Evolutionary conservation across 2,888 invertebrate species (phyloP).

Genomic region (Celastrina argiolus): DNA sequence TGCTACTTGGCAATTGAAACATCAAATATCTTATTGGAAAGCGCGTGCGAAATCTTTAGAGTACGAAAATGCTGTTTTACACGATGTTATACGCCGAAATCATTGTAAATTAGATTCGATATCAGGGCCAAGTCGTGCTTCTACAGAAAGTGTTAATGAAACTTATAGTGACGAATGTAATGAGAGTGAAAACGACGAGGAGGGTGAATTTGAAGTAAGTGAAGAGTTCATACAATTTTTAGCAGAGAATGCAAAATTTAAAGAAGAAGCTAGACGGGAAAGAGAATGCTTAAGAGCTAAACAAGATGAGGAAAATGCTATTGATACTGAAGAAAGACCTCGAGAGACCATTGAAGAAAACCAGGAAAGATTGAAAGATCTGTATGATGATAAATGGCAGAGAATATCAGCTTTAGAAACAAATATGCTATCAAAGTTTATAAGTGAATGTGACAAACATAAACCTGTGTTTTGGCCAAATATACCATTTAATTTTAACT

Average conservation of each 20-base stretch:
- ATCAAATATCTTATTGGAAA: conserved; percentile 80
- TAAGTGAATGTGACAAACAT: conserved; percentile 77
- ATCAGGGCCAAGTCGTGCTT: conserved; percentile 25
- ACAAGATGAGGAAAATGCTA: conserved; percentile 38
- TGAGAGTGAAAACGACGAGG: conserved; percentile 41
- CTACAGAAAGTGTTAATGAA: conserved; percentile 36
- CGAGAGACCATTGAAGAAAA: conserved; percentile 42
- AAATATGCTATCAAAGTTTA: conserved; percentile 81
- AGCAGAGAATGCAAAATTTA: conserved; percentile 77
- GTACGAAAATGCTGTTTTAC: conserved; percentile 76
- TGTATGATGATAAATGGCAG: conserved; percentile 82
- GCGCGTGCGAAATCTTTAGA: conserved; percentile 76
- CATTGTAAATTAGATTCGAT: conserved; percentile 29
- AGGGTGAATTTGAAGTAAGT: conserved; percentile 72
- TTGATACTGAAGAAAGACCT: conserved; percentile 40
- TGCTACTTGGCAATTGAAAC: conserved; percentile 72
- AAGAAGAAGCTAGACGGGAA: conserved; percentile 54
- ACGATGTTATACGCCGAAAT: conserved; percentile 65
- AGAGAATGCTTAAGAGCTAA: conserved; percentile 45
- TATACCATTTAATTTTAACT: conserved; percentile 78
- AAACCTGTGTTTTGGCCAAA: conserved; percentile 85
- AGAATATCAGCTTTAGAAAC: conserved; percentile 86
- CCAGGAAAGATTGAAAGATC: conserved; percentile 59
- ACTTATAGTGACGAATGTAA: conserved; percentile 41
- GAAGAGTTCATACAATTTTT: conserved; percentile 81